These are phyloP conservation scores for Siphonodentalium dalli DNA, from an alignment of 2,888 invertebrate genomes.

Conservation along the genomic window DNA sequence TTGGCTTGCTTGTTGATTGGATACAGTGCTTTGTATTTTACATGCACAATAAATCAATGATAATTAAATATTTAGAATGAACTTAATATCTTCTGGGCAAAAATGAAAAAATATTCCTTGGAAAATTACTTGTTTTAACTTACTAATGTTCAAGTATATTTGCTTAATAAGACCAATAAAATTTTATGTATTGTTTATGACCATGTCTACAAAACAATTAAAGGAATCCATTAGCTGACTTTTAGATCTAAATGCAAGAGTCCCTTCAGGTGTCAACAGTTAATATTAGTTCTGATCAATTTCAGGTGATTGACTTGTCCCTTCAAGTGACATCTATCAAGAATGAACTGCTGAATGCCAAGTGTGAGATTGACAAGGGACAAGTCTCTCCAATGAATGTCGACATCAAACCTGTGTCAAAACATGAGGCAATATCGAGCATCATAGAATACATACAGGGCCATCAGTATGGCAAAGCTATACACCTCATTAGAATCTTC, in stretches of 20 bases:
- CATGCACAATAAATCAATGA: too few species aligned
- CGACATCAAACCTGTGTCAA: slow-evolving; percentile 51
- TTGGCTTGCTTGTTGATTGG: too few species aligned
- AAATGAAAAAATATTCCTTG: too few species aligned
- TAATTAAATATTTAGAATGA: too few species aligned
- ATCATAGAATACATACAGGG: slow-evolving; percentile 70
- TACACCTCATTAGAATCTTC: slow-evolving; percentile 69
- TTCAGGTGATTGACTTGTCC: slow-evolving; percentile 61
- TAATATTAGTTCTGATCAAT: not conserved
- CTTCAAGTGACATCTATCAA: slow-evolving; percentile 58
- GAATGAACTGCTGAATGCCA: slow-evolving; percentile 56
- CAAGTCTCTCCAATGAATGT: slow-evolving; percentile 54
- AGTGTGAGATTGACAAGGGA: slow-evolving; percentile 60
- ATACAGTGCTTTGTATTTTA: too few species aligned
- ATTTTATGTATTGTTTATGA: too few species aligned
- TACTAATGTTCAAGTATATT: too few species aligned
- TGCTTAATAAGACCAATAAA: too few species aligned
- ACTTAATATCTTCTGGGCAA: too few species aligned
- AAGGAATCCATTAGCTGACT: too few species aligned
- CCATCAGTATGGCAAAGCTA: slow-evolving; percentile 76
- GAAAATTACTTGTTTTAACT: too few species aligned
- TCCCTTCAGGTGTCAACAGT: not conserved
- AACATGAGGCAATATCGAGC: slow-evolving; percentile 59
- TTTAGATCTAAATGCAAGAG: not conserved
- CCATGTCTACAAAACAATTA: too few species aligned